Conservation (phyloP, 1,140 invertebrate genomes). For the Asobara japonica region DNA sequence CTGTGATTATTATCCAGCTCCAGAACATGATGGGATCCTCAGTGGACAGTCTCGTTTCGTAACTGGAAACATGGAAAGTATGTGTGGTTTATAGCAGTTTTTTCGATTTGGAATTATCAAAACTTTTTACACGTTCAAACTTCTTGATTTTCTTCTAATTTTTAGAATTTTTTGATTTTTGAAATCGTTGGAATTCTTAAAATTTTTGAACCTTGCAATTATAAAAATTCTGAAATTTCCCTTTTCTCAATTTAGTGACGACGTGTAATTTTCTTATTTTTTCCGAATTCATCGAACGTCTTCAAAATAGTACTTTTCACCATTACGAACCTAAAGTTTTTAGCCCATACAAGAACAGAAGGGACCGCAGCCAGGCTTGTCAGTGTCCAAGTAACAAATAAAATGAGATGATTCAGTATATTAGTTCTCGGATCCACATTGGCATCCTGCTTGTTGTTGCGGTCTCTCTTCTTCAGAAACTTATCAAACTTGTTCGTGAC, state of each 20-base stretch:
- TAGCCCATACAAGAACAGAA: conserved; percentile 64
- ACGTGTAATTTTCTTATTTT: too few species aligned
- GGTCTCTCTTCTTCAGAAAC: conserved; percentile 26
- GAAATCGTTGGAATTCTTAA: too few species aligned
- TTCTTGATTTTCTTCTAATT: not conserved
- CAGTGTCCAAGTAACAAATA: conserved; percentile 59
- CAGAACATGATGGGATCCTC: conserved; percentile 57
- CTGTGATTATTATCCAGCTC: conserved; percentile 56
- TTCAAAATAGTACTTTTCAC: too few species aligned
- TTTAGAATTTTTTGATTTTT: too few species aligned
- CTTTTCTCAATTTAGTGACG: too few species aligned
- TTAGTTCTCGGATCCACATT: conserved; percentile 37
- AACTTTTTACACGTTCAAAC: too few species aligned
- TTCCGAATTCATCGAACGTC: too few species aligned
- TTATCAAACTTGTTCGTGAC: conserved; percentile 41
- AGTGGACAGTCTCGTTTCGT: conserved; percentile 52
- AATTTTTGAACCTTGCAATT: too few species aligned
- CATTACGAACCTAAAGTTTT: conserved; percentile 52
- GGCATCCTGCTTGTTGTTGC: conserved; percentile 17
- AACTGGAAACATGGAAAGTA: conserved; percentile 48
- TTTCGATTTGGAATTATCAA: not conserved
- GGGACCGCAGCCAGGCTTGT: conserved; percentile 59
- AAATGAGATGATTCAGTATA: conserved; percentile 58
- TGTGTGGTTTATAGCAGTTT: not conserved
- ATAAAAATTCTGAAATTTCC: too few species aligned